A percentile compares a stretch with the other conserved stretches of the same genome.
phyloP scores from a whole-genome alignment of 30 jellyfish, hydroid and myxozoan genomes.

The Catostylus mosaicus region DNA sequence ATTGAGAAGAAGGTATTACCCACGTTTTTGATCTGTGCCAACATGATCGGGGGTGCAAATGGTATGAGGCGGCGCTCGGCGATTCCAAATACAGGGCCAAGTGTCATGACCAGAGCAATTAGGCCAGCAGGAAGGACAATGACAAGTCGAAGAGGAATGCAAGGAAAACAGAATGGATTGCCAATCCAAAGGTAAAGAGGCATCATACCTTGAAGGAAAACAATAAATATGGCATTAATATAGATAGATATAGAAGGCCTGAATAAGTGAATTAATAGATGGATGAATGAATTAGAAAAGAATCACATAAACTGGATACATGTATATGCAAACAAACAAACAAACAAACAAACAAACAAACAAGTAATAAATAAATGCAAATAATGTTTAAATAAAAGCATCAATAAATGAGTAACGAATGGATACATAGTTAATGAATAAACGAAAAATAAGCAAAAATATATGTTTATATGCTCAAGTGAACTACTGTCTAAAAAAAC shows the following conservation, averaged over 20 bases:
- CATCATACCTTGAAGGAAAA: constrained; percentile 87
- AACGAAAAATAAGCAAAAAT: too few relatives aligned
- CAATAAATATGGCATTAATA: background rate
- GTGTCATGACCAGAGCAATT: constrained; percentile 91
- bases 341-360: too few relatives aligned
- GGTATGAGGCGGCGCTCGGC: constrained; percentile 81
- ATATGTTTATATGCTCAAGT: too few relatives aligned
- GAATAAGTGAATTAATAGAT: background rate
- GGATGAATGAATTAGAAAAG: too few relatives aligned
- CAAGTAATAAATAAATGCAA: too few relatives aligned
- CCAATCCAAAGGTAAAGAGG: constrained; percentile 96
- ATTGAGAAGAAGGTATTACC: constrained; percentile 90
- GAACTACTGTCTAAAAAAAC: too few relatives aligned
- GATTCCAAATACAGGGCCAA: constrained; percentile 95
- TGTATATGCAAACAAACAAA: too few relatives aligned
- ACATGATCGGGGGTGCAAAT: constrained; percentile 89
- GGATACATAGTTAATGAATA: too few relatives aligned
- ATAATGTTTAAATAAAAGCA: too few relatives aligned
- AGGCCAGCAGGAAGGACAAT: constrained; percentile 98
- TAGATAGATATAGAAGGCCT: background rate
- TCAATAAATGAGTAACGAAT: too few relatives aligned
- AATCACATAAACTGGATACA: too few relatives aligned
- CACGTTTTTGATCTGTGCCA: constrained; percentile 80
- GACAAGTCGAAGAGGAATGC: constrained; percentile 88
- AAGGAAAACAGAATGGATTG: constrained; percentile 97